phyloP scores from a whole-genome alignment of 2,797 vertebrate genomes.

The Enteromius trimaculatus region DNA sequence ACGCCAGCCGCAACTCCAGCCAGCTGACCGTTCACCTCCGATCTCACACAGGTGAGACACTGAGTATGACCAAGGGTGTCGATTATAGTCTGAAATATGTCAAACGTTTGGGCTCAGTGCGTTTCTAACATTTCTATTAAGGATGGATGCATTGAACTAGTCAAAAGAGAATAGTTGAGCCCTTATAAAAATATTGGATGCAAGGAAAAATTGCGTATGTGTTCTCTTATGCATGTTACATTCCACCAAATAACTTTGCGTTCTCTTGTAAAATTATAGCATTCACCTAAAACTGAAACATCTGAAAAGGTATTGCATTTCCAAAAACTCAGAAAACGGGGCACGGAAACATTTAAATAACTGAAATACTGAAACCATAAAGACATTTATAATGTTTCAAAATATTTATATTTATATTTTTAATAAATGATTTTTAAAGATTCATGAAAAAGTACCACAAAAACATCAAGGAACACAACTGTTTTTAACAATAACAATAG shows the following conservation, averaged over 20 bases:
- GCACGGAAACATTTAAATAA: no score
- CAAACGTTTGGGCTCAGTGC: neutral
- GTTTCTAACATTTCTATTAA: neutral
- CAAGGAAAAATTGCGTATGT: neutral
- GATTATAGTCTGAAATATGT: no score
- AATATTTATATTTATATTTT: neutral
- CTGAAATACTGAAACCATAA: neutral
- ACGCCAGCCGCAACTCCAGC: conserved; percentile 97
- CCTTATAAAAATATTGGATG: neutral
- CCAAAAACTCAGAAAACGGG: neutral
- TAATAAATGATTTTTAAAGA: neutral
- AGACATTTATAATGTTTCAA: neutral
- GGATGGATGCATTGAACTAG: neutral
- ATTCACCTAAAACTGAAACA: neutral
- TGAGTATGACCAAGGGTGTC: neutral
- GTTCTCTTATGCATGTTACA: neutral
- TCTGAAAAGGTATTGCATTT: neutral
- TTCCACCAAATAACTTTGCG: neutral
- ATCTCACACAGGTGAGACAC: conserved; percentile 90
- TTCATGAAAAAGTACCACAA: neutral
- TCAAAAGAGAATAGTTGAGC: neutral
- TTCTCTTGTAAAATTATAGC: neutral
- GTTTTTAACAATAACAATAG: neutral
- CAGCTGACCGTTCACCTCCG: conserved; percentile 97
- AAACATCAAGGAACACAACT: neutral